Evolutionary conservation across 2,888 invertebrate genomes (phyloP), one percentile per base, ranked within the genome.

Genomic region (Zygothrica quintamaculata): DNA sequence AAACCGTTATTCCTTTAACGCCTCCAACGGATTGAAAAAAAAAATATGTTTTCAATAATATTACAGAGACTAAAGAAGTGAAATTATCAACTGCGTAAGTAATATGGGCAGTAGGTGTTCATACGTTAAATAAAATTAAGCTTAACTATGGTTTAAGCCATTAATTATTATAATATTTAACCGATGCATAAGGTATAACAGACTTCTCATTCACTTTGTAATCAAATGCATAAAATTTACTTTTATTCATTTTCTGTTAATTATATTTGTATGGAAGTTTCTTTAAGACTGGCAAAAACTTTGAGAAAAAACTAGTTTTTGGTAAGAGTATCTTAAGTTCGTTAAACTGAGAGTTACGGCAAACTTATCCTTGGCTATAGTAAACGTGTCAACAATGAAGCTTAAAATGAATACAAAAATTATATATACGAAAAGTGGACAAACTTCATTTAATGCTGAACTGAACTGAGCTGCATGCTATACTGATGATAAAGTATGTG

Each of bases 1-100:
- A 79, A 82, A 85, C 77, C 73, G 65, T 72, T 74, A 76, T 74
- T 65, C 57, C 62, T 55, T 71, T 68, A 44, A 42, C 57, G 56
- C 62, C 50, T 56, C 46, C 15, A 57, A 40, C 3, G 11, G 36
- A 37, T 39, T 25, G 26, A 39, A 44, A 62, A 51, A 31, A 62
- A 33, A 72, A 69, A 58, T 65, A 65, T 75, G 65, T 75, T 53
- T 57, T 70, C 62, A 79, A 73, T 61, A 44, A 18, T 59, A 58
- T 40, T 66, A 56, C 53, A 25, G 65, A 40, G 48, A n/a, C n/a
- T n/a, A 57, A 39, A 26, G 36, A 56, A 65, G 52, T 51, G 33
- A 25, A 52, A 60, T 60, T 42, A 58, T 61, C 47, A 33, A 25
- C 3, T 52, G 46, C 36, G 50, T 43, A 50, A 48, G 33, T 13